Conservation (phyloP, 2,888 invertebrate species). For the Chrysotoxum bicinctum region DNA sequence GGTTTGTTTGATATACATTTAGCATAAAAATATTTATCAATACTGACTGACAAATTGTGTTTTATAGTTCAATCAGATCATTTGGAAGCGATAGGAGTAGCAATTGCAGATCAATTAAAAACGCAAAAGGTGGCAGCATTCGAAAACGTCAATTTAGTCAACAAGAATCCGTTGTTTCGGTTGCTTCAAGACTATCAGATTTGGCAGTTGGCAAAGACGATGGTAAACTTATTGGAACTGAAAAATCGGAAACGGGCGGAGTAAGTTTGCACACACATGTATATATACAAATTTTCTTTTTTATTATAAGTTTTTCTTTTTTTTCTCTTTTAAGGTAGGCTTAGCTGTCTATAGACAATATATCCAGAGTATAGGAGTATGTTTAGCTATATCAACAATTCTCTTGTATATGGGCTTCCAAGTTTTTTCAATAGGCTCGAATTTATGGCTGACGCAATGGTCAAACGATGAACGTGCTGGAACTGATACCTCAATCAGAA, state of each 20-base stretch:
- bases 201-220: constrained; percentile 75
- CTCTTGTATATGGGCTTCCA: constrained; percentile 91
- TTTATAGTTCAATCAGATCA: constrained; percentile 80
- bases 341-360: constrained; percentile 94
- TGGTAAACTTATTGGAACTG: constrained; percentile 93
- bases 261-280: constrained; percentile 82
- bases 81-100: constrained; percentile 75
- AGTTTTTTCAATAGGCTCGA: constrained; percentile 92
- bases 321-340: constrained; percentile 87
- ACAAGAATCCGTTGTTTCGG: constrained; percentile 82
- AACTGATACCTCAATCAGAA: constrained; percentile 84
- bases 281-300: not conserved
- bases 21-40: not conserved
- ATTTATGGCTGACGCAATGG: constrained; percentile 93
- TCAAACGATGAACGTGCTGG: constrained; percentile 86
- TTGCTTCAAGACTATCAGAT: constrained; percentile 79
- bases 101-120: not conserved
- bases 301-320: not conserved
- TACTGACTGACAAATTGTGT: not conserved
- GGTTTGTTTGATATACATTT: constrained; percentile 76
- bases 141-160: constrained; percentile 77
- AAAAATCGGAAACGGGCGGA: constrained; percentile 95
- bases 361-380: constrained; percentile 90
- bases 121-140: constrained; percentile 72
- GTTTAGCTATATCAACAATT: constrained; percentile 88